Conservation (phyloP, 2,888 invertebrate genomes). For the Epirrhoe tristata region DNA sequence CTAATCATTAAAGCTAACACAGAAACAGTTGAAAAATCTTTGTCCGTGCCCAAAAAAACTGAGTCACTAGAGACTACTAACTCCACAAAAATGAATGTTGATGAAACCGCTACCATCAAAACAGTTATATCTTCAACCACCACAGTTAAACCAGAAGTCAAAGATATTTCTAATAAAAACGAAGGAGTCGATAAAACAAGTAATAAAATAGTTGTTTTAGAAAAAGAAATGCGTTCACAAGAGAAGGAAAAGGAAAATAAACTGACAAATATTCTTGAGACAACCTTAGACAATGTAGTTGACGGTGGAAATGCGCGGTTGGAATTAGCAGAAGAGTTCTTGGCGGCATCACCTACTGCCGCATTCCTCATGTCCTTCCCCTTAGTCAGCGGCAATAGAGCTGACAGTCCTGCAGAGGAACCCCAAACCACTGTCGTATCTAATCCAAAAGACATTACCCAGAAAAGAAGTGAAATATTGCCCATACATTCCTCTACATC, state of each 20-base stretch:
- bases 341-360: constrained; percentile 89
- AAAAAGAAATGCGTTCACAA: constrained; percentile 50
- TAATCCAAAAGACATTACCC: constrained; percentile 55
- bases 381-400: constrained; percentile 86
- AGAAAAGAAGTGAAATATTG: constrained; percentile 56
- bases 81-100: constrained; percentile 13
- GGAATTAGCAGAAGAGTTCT: constrained; percentile 83
- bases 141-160: constrained; percentile 33
- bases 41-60: constrained; percentile 14
- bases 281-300: constrained; percentile 71
- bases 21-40: constrained; percentile 19
- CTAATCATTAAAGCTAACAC: constrained; percentile 13
- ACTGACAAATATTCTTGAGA: constrained; percentile 70
- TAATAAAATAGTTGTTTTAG: constrained; percentile 44
- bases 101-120: constrained; percentile 18
- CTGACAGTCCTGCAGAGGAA: constrained; percentile 80
- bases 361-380: constrained; percentile 92
- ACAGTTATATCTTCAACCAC: constrained; percentile 29
- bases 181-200: constrained; percentile 47
- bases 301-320: constrained; percentile 85
- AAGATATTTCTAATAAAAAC: constrained; percentile 38
- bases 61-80: constrained; percentile 18
- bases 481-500: constrained; percentile 45
- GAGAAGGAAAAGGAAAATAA: constrained; percentile 72
- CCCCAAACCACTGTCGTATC: constrained; percentile 50